These are phyloP conservation scores for Drosophila mettleri DNA, from an alignment of 2,888 invertebrate species.

Conservation along the genomic window DNA sequence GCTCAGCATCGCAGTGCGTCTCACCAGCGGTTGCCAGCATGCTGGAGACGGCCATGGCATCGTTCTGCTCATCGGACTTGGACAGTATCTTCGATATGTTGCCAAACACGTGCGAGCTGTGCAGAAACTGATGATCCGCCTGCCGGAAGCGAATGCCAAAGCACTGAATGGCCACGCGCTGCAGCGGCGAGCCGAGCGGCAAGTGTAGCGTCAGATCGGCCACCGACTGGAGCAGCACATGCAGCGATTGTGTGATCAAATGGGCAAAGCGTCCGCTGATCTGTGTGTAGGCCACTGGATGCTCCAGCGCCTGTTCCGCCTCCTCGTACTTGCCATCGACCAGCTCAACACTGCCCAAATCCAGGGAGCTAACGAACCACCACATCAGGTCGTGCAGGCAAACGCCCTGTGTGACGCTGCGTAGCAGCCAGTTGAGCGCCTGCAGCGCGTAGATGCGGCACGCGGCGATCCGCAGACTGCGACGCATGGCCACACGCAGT, in stretches of 20 bases:
- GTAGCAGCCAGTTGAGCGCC: conserved; percentile 97
- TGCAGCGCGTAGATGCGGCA: conserved; percentile 95
- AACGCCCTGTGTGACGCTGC: conserved; percentile 95
- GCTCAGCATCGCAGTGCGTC: conserved; percentile 80
- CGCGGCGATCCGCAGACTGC: conserved; percentile 92
- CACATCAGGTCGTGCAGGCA: conserved; percentile 97
- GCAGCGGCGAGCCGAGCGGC: conserved; percentile 93
- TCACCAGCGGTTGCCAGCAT: conserved; percentile 66
- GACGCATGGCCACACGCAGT: conserved; percentile 94
- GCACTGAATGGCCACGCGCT: conserved; percentile 96
- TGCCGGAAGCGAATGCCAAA: conserved; percentile 96
- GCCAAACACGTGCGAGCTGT: conserved; percentile 95
- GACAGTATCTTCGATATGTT: conserved; percentile 98
- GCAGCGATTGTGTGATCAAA: conserved; percentile 91
- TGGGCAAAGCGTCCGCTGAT: conserved; percentile 90
- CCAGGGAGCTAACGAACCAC: conserved; percentile 97
- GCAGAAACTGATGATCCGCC: conserved; percentile 95
- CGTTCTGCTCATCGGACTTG: conserved; percentile 92
- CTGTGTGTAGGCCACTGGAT: conserved; percentile 92
- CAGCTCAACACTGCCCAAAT: conserved; percentile 86
- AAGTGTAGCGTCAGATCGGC: conserved; percentile 95
- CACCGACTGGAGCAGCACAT: conserved; percentile 94
- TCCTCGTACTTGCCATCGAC: conserved; percentile 78
- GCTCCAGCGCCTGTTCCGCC: conserved; percentile 86
- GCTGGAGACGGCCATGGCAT: conserved; percentile 84